These are phyloP conservation scores for Lypha dubia DNA, from an alignment of 2,888 invertebrate genomes.

Conservation along the genomic window DNA sequence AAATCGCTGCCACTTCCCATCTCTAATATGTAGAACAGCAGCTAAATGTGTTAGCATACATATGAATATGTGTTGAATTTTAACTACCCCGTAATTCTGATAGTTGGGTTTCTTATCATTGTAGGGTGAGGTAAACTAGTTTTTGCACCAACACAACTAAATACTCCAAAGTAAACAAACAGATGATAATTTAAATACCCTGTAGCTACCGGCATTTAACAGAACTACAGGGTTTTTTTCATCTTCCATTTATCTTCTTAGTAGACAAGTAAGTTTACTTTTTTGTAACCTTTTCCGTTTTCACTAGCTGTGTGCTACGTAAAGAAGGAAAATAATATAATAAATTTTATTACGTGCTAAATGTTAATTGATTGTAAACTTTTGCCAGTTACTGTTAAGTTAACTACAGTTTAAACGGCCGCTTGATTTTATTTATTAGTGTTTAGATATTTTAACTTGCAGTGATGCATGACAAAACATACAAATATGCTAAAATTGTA, in stretches of 20 bases:
- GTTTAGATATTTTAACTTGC: slow-evolving; percentile 12
- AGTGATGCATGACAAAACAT: slow-evolving; percentile 39
- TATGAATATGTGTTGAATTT: neutral
- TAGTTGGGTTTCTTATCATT: neutral
- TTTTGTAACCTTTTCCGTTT: neutral
- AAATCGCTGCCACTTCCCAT: neutral
- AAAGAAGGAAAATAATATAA: slow-evolving; percentile 13
- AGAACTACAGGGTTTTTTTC: neutral
- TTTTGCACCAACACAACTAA: too few species aligned
- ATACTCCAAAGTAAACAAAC: neutral
- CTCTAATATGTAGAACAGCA: neutral
- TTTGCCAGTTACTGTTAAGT: slow-evolving; percentile 38
- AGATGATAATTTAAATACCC: neutral
- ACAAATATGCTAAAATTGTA: neutral
- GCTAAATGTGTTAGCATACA: neutral
- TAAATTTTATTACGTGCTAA: slow-evolving; percentile 65
- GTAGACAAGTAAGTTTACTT: neutral
- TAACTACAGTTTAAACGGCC: slow-evolving; percentile 40
- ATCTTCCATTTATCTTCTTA: slow-evolving; percentile 1
- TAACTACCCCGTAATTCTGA: neutral
- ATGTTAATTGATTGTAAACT: slow-evolving; percentile 66
- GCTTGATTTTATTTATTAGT: slow-evolving; percentile 34
- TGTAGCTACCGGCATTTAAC: neutral
- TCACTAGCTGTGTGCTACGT: neutral
- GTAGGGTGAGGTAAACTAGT: neutral